Evolutionary conservation across 2,888 invertebrate species (phyloP).

Genomic region (Drosophila prolongata): DNA sequence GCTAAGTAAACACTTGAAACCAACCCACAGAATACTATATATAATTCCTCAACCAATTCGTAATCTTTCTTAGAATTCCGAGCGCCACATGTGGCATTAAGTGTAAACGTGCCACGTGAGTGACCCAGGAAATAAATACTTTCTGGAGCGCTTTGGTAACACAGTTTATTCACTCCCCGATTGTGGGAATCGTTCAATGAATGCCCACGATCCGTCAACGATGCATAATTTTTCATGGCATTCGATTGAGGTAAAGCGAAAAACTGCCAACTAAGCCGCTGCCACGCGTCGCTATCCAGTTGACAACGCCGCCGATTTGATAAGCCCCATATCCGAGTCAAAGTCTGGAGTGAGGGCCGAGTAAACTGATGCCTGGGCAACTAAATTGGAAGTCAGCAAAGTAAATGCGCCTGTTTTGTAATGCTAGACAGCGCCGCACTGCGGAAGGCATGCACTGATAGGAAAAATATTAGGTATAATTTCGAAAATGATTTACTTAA

Average conservation of each 20-base stretch:
- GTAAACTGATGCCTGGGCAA: slow-evolving; percentile 36
- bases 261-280: slow-evolving; percentile 40
- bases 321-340: slow-evolving; percentile 32
- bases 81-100: slow-evolving; percentile 34
- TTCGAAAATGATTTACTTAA: background rate
- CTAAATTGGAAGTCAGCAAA: slow-evolving; percentile 34
- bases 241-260: slow-evolving; percentile 9
- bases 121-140: slow-evolving; percentile 14
- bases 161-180: slow-evolving; percentile 1
- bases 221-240: slow-evolving; percentile 20
- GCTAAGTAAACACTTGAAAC: slow-evolving; percentile 14
- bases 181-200: slow-evolving; percentile 40
- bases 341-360: slow-evolving; percentile 22
- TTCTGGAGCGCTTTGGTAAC: background rate
- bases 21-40: slow-evolving; percentile 10
- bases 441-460: slow-evolving; percentile 17
- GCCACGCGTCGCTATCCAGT: slow-evolving; percentile 62
- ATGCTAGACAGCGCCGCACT: slow-evolving; percentile 28
- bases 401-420: slow-evolving; percentile 35
- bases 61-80: slow-evolving; percentile 26
- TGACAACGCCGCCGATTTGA: slow-evolving; percentile 24
- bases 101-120: slow-evolving; percentile 25
- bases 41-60: slow-evolving; percentile 15
- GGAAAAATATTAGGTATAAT: background rate
- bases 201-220: slow-evolving; percentile 10